These are phyloP conservation scores for Peromyscus nudipes DNA, from an alignment of 2,797 vertebrate genomes.

Conservation along the genomic window DNA sequence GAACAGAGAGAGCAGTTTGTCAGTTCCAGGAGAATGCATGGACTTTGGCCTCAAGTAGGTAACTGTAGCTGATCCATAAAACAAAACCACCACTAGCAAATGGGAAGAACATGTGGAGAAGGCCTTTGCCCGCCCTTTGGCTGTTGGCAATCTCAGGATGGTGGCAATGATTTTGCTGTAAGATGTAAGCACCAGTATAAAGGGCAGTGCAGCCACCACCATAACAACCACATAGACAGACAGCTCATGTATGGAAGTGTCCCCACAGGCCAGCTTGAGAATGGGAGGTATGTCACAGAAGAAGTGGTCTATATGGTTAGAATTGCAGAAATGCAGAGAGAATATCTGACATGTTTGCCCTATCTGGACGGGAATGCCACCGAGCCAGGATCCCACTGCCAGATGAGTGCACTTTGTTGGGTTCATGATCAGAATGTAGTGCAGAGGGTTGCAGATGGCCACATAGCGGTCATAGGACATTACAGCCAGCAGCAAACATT, in stretches of 20 bases:
- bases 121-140: neutral
- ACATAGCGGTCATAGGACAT: constrained; percentile 45
- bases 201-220: neutral
- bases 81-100: neutral
- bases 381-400: neutral
- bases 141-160: constrained; percentile 36
- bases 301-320: constrained; percentile 74
- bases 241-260: constrained; percentile 30
- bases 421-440: neutral
- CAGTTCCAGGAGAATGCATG: neutral
- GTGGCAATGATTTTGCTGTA: constrained; percentile 64
- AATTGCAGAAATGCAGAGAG: constrained; percentile 29
- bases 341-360: neutral
- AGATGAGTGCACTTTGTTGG: neutral
- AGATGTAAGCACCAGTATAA: constrained; percentile 54
- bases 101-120: constrained; percentile 71
- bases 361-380: neutral
- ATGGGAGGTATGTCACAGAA: constrained; percentile 78
- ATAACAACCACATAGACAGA: constrained; percentile 8
- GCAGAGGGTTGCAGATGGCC: constrained; percentile 23
- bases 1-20: constrained; percentile 63
- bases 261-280: constrained; percentile 57
- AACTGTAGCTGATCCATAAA: constrained; percentile 21
- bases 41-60: constrained; percentile 28
- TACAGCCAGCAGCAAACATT: neutral